Base-by-base conservation (phyloP, 1,140 invertebrate genomes). In the Solenopsis invicta region DNA sequence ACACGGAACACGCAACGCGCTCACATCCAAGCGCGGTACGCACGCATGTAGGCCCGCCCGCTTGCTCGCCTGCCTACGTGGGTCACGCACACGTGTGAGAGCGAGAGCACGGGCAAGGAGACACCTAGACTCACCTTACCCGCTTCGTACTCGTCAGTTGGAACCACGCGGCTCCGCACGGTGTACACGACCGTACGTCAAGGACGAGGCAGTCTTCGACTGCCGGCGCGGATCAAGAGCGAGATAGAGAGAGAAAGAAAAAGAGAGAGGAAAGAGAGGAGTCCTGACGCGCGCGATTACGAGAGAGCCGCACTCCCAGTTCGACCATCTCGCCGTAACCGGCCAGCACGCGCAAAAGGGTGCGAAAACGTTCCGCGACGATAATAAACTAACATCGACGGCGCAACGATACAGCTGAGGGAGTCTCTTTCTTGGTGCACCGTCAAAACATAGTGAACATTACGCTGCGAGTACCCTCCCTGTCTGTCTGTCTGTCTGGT, bases 81-180 rank as follows among this genome's bases (percentile, higher is more conserved):
- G 80, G 45, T 84, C 75, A 91, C 88, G 88, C 89, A 81, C 81
- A 81, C 59, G 86, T 74, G 78, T 18, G 37, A 84, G 80, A 87
- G 77, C 62, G 76, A 69, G 54, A 85, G 61, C 85, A 89, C 87
- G 75, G 66, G 69, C 87, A 77, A 75, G 61, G 91, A 92, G 91
- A 91, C 92, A 93, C 92, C 92, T 93, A 93, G 91, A 93, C 90
- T 90, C 91, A 92, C 91, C 91, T 90, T 92, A 91, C 76, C 76
- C 81, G 85, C 85, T 75, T 74, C 71, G 78, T 91, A 91, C 92
- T 92, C 94, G 92, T 95, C 95, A 95, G 95, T 95, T 90, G 93
- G 90, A 93, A 95, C 93, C 94, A 95, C 95, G 94, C 94, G 95
- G 94, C 94, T 92, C 86, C 92, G 92, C 91, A 93, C 94, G 94